phyloP scores from a whole-genome alignment of 2,797 vertebrate species.

The Cichlasoma orientale region DNA sequence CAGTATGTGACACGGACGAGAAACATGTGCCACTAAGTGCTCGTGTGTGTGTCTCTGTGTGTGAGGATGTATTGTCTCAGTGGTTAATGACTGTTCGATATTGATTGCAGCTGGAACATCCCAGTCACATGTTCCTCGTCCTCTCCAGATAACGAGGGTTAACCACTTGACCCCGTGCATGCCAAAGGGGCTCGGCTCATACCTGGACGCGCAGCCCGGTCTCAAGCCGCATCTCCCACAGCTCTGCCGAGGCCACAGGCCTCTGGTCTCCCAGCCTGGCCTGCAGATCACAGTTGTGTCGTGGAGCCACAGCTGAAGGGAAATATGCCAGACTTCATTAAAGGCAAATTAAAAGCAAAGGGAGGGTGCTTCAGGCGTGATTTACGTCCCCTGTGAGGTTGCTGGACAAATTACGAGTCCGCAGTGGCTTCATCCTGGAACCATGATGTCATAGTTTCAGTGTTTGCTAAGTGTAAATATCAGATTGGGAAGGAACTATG shows the following conservation, averaged over 20 bases:
- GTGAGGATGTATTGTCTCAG: constrained; percentile 51
- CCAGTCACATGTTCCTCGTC: constrained; percentile 65
- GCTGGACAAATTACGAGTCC: constrained; percentile 53
- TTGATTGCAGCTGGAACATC: constrained; percentile 73
- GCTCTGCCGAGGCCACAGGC: constrained; percentile 25
- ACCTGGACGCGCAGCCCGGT: constrained; percentile 33
- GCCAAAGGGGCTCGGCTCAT: constrained; percentile 53
- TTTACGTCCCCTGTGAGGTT: constrained; percentile 69
- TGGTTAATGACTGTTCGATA: constrained; percentile 77
- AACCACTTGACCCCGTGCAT: constrained; percentile 75
- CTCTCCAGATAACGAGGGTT: constrained; percentile 75
- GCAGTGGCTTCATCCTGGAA: constrained; percentile 49
- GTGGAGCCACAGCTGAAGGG: constrained; percentile 53
- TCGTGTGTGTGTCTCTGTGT: constrained; percentile 4
- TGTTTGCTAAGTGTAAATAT: constrained; percentile 75
- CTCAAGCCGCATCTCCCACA: constrained; percentile 22
- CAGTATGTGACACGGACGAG: constrained; percentile 40
- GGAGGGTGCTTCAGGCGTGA: constrained; percentile 58
- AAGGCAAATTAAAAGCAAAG: constrained; percentile 68
- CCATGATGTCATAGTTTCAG: constrained; percentile 75
- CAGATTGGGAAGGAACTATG: constrained; percentile 53
- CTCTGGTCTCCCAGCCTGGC: constrained; percentile 41
- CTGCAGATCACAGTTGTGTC: constrained; percentile 53
- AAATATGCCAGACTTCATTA: constrained; percentile 70
- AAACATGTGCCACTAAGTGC: constrained; percentile 43